A percentile compares a stretch with the other conserved stretches of the same genome.
Evolutionary conservation across 1,140 invertebrate genomes (phyloP).

Genomic region (Drosophila ohnishii): DNA sequence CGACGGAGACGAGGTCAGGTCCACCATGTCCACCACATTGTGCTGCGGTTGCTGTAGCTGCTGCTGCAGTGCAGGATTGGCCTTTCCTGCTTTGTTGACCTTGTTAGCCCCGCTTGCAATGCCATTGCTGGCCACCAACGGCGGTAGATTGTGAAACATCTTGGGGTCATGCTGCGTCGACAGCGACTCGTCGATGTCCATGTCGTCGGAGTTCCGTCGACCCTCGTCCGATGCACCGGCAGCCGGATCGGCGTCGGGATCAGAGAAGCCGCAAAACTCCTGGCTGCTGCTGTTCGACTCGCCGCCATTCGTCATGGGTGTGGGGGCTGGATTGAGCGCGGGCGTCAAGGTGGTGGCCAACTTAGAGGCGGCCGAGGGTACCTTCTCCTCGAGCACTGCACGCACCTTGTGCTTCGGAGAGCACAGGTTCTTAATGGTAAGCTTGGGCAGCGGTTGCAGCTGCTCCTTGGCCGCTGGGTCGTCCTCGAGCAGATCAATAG

Average conservation of each 20-base stretch:
- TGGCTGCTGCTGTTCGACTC: constrained; percentile 65
- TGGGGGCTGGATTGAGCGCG: constrained; percentile 10
- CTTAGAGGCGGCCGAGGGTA: constrained; percentile 35
- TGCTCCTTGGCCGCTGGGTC: constrained; percentile 23
- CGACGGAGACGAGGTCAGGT: constrained; percentile 76
- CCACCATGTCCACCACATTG: constrained; percentile 72
- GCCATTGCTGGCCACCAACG: constrained; percentile 34
- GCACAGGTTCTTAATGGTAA: constrained; percentile 78
- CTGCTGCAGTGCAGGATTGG: constrained; percentile 23
- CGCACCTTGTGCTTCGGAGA: constrained; percentile 75
- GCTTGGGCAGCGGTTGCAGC: constrained; percentile 67
- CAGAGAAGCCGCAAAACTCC: constrained; percentile 68
- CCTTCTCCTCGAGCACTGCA: constrained; percentile 73
- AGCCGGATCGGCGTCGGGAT: constrained; percentile 27
- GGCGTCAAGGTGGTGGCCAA: constrained; percentile 21
- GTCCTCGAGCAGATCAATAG: constrained; percentile 40
- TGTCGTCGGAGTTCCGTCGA: constrained; percentile 77
- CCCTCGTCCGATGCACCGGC: constrained; percentile 32
- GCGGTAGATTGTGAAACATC: constrained; percentile 72
- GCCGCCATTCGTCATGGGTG: constrained; percentile 54
- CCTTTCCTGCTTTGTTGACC: constrained; percentile 17
- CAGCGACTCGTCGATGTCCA: constrained; percentile 79
- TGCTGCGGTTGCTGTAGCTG: constrained; percentile 32
- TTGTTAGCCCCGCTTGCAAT: constrained; percentile 18
- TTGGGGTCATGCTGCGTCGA: constrained; percentile 75